These are phyloP conservation scores for Clostera curtula DNA, from an alignment of 2,888 invertebrate species.

Conservation along the genomic window DNA sequence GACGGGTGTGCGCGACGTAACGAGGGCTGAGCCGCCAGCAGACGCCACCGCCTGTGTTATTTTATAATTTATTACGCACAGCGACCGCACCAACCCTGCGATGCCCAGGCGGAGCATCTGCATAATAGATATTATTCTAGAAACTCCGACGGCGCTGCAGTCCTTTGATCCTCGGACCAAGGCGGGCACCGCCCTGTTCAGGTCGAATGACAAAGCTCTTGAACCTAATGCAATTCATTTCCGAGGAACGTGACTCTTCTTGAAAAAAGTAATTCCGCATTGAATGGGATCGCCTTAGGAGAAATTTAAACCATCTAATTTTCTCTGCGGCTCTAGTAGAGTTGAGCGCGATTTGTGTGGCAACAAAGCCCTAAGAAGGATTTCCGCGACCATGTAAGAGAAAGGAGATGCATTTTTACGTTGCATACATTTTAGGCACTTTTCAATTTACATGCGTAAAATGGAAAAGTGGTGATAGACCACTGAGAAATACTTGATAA, in stretches of 20 bases:
- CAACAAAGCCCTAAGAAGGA: no score
- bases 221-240: conserved; percentile 20
- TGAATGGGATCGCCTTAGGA: conserved; percentile 9
- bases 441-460: no score
- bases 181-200: conserved; percentile 14
- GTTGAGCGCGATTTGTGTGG: not conserved
- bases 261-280: conserved; percentile 14
- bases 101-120: conserved; percentile 18
- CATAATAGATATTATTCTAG: conserved; percentile 22
- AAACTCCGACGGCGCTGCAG: conserved; percentile 10
- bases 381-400: no score
- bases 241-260: conserved; percentile 8
- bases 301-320: conserved; percentile 4
- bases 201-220: conserved; percentile 12
- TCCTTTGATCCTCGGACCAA: conserved; percentile 27
- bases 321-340: conserved; percentile 1
- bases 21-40: conserved; percentile 20
- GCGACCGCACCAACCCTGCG: conserved; percentile 9
- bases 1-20: conserved; percentile 20
- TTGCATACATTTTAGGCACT: no score
- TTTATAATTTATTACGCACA: conserved; percentile 25
- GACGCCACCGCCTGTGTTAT: conserved; percentile 13
- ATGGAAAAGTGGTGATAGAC: no score
- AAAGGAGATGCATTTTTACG: no score
- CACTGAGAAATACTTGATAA: no score